Conservation (phyloP, 2,797 vertebrate genomes). For the Epinephelus malabaricus region DNA sequence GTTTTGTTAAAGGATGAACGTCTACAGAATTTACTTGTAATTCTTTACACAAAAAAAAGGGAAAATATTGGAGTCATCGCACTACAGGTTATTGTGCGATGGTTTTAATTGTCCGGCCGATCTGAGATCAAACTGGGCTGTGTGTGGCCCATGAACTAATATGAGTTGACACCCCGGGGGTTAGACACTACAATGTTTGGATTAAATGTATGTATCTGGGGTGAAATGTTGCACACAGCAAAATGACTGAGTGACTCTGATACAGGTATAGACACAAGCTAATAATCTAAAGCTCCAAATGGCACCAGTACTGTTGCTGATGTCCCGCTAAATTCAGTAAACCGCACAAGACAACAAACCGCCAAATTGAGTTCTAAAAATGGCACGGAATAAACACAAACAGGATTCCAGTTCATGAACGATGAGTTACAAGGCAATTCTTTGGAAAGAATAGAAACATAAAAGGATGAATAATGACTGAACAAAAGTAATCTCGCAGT, state of each 20-base stretch:
- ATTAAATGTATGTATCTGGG: too few relatives aligned
- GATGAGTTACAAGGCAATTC: constrained; percentile 41
- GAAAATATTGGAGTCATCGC: too few relatives aligned
- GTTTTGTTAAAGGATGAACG: too few relatives aligned
- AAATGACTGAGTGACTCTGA: background rate
- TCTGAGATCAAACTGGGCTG: too few relatives aligned
- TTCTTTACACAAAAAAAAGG: too few relatives aligned
- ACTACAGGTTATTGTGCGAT: too few relatives aligned
- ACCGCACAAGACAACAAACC: constrained; percentile 14
- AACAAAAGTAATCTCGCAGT: constrained; percentile 55
- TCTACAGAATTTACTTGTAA: too few relatives aligned
- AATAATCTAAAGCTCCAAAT: constrained; percentile 1
- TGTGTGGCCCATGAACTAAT: too few relatives aligned
- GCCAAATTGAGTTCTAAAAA: constrained; percentile 26
- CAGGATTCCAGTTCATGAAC: constrained; percentile 47
- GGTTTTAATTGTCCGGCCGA: too few relatives aligned
- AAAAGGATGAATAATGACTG: constrained; percentile 61
- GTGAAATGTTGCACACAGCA: background rate
- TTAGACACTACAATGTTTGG: too few relatives aligned
- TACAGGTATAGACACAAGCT: background rate
- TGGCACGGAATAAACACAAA: constrained; percentile 27
- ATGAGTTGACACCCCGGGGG: too few relatives aligned
- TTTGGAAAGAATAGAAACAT: constrained; percentile 39
- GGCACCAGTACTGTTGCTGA: background rate
- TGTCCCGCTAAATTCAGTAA: background rate